These are phyloP conservation scores for Chiroxiphia lanceolata DNA, from an alignment of 2,797 vertebrate species.

Conservation along the genomic window DNA sequence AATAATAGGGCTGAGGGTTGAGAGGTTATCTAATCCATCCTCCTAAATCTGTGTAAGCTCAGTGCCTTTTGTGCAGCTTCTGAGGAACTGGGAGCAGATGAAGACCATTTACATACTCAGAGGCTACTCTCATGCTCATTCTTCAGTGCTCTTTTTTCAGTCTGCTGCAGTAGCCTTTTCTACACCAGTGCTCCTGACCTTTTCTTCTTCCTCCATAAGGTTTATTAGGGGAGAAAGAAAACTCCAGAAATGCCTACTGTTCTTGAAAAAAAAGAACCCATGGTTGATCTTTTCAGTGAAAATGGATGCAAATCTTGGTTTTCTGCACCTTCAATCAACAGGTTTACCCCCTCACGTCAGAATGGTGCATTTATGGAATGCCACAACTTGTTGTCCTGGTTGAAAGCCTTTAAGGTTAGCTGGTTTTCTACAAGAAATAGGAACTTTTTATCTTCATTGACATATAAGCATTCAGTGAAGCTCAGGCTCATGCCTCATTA, in stretches of 20 bases:
- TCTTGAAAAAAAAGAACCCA: background rate
- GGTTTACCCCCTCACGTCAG: background rate
- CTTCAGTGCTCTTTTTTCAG: background rate
- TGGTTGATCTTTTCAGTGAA: background rate
- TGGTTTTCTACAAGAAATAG: background rate
- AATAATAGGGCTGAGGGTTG: slow-evolving; percentile 33
- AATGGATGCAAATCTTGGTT: background rate
- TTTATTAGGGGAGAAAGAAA: background rate
- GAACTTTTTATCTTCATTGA: background rate
- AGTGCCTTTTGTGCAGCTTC: background rate
- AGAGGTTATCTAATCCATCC: slow-evolving; percentile 49
- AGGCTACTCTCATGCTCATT: background rate
- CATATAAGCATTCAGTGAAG: background rate
- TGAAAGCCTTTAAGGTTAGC: background rate
- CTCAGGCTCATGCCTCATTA: background rate
- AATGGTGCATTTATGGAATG: background rate
- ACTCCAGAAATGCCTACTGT: background rate
- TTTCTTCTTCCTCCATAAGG: background rate
- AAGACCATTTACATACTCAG: background rate
- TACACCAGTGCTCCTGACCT: background rate
- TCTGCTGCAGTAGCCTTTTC: background rate
- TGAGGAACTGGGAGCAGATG: background rate
- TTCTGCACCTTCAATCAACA: background rate
- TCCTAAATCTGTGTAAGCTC: slow-evolving; percentile 18
- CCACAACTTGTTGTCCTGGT: background rate